A percentile compares a stretch with the other conserved stretches of the same genome.
These are phyloP conservation scores for Ellobium chinense DNA, from an alignment of 2,888 invertebrate genomes.

Conservation along the genomic window DNA sequence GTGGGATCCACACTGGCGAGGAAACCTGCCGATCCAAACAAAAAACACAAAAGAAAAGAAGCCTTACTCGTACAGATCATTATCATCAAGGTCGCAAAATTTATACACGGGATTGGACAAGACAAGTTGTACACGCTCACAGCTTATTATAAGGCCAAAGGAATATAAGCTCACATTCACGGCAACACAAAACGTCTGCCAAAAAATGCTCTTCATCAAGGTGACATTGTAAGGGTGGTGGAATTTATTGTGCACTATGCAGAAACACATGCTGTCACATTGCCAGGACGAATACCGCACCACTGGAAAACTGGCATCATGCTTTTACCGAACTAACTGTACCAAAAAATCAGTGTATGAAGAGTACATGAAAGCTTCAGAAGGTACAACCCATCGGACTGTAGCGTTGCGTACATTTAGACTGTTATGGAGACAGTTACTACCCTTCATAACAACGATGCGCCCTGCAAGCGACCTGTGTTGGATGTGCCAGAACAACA, in stretches of 20 bases:
- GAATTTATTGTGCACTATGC: slow-evolving; percentile 43
- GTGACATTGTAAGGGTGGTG: slow-evolving; percentile 29
- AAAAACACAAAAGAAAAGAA: not conserved
- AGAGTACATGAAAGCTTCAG: slow-evolving; percentile 3
- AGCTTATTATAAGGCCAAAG: not conserved
- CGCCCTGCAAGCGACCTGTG: slow-evolving; percentile 49
- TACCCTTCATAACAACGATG: slow-evolving; percentile 38
- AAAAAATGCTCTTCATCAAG: slow-evolving; percentile 1
- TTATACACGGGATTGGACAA: not conserved
- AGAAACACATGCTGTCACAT: slow-evolving; percentile 39
- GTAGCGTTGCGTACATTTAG: slow-evolving; percentile 1
- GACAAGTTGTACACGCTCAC: not conserved
- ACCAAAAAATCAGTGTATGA: slow-evolving; percentile 27
- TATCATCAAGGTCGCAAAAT: not conserved
- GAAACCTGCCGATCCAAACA: not conserved
- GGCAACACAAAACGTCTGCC: not conserved
- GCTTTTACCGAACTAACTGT: slow-evolving; percentile 27
- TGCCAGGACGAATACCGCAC: slow-evolving; percentile 44
- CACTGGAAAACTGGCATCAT: slow-evolving; percentile 22
- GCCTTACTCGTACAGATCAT: not conserved
- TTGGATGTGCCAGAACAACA: slow-evolving; percentile 50
- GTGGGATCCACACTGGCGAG: not conserved
- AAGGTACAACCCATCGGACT: not conserved
- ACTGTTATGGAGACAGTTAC: slow-evolving; percentile 20
- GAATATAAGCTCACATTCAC: not conserved